A percentile compares a stretch with the other conserved stretches of the same genome.
Evolutionary conservation across 2,888 invertebrate genomes (phyloP).

Genomic region (Osmoderma eremita): DNA sequence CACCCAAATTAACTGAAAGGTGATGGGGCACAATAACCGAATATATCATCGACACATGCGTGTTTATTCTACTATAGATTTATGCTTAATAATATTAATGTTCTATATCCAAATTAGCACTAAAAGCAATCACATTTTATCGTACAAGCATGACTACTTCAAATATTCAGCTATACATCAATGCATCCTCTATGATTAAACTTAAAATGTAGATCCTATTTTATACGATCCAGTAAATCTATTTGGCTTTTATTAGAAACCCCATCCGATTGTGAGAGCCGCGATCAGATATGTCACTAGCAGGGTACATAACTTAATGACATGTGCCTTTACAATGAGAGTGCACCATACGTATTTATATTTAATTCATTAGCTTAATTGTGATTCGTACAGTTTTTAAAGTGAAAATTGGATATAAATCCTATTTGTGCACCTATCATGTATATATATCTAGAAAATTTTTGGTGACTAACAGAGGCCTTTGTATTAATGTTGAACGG

Average conservation of each 20-base stretch:
- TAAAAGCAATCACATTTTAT: too few relatives aligned
- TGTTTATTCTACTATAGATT: too few relatives aligned
- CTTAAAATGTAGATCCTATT: constrained; percentile 22
- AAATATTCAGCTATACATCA: too few relatives aligned
- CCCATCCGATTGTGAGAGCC: constrained; percentile 2
- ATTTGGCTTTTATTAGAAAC: constrained; percentile 23
- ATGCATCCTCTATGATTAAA: background rate
- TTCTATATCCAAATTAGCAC: too few relatives aligned
- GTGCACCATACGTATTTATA: constrained; percentile 60
- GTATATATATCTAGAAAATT: constrained; percentile 21
- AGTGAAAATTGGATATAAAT: constrained; percentile 46
- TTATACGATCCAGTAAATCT: constrained; percentile 6
- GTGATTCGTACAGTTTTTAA: constrained; percentile 46
- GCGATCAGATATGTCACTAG: constrained; percentile 50
- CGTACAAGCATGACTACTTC: too few relatives aligned
- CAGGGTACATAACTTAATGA: constrained; percentile 53
- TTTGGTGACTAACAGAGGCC: constrained; percentile 11
- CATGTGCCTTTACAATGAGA: constrained; percentile 60
- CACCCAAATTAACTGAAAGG: too few relatives aligned
- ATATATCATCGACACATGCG: too few relatives aligned
- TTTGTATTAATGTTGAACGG: constrained; percentile 26
- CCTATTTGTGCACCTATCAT: constrained; percentile 24
- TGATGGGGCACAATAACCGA: too few relatives aligned
- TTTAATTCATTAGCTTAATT: constrained; percentile 61
- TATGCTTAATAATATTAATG: too few relatives aligned